phyloP scores from a whole-genome alignment of 2,888 invertebrate genomes.

The Drosophila demipolita region DNA sequence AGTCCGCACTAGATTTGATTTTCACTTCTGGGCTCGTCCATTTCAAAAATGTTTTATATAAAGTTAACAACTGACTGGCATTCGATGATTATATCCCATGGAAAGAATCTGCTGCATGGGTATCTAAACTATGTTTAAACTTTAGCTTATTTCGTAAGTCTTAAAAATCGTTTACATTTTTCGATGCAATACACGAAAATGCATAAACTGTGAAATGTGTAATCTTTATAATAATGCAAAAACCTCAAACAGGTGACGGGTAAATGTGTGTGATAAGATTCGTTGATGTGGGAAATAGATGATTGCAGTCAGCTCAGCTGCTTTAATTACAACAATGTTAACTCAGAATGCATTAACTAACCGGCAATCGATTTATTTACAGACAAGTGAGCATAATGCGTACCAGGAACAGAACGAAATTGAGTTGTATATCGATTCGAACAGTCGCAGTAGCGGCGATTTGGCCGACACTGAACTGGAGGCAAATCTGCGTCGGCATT shows the following conservation, averaged over 20 bases:
- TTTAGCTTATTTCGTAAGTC: not conserved
- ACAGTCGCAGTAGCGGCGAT: slow-evolving; percentile 84
- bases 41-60: no score
- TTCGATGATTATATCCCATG: not conserved
- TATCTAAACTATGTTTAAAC: not conserved
- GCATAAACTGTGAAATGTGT: not conserved
- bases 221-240: not conserved
- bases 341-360: not conserved
- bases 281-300: not conserved
- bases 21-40: not conserved
- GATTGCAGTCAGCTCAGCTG: not conserved
- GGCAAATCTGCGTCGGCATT: slow-evolving; percentile 86
- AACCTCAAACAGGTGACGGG: not conserved
- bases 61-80: not conserved
- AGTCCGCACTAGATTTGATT: no score
- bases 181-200: not conserved
- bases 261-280: not conserved
- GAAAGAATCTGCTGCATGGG: not conserved
- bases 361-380: not conserved
- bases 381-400: slow-evolving; percentile 66
- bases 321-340: not conserved
- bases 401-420: slow-evolving; percentile 84
- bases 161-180: not conserved
- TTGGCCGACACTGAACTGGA: slow-evolving; percentile 83
- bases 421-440: slow-evolving; percentile 85